These are phyloP conservation scores for Amphiprion percula DNA, from an alignment of 2,113 vertebrate species.

Conservation along the genomic window DNA sequence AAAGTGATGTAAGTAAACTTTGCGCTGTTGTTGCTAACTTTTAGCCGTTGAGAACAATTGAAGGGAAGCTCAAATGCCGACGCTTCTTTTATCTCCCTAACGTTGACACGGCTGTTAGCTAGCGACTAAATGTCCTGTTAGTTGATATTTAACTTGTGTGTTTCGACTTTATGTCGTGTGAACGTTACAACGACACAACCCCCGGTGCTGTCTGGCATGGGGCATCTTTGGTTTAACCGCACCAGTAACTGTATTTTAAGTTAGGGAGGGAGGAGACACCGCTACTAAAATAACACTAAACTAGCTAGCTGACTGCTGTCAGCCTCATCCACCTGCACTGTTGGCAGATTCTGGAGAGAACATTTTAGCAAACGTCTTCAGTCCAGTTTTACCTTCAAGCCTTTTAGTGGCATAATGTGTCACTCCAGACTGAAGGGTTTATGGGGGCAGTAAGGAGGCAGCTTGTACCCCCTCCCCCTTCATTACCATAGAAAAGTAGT, in stretches of 20 bases:
- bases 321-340: neutral
- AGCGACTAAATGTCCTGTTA: neutral
- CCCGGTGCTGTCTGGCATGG: neutral
- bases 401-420: conserved; percentile 7
- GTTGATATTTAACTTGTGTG: neutral
- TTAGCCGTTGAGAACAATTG: neutral
- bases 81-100: neutral
- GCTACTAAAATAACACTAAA: conserved; percentile 3
- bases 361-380: neutral
- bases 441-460: conserved; percentile 18
- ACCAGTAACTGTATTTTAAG: conserved; percentile 5
- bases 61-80: neutral
- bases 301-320: neutral
- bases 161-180: neutral
- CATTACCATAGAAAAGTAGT: conserved; percentile 67
- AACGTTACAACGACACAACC: neutral
- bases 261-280: conserved; percentile 16
- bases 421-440: conserved; percentile 45
- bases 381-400: neutral
- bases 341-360: neutral
- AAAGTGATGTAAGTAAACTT: neutral
- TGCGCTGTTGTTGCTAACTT: conserved; percentile 2
- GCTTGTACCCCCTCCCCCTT: conserved; percentile 62
- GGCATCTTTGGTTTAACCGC: conserved; percentile 36
- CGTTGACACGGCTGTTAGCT: neutral